phyloP scores from a whole-genome alignment of 2,888 invertebrate genomes.

The Dilophus febrilis region DNA sequence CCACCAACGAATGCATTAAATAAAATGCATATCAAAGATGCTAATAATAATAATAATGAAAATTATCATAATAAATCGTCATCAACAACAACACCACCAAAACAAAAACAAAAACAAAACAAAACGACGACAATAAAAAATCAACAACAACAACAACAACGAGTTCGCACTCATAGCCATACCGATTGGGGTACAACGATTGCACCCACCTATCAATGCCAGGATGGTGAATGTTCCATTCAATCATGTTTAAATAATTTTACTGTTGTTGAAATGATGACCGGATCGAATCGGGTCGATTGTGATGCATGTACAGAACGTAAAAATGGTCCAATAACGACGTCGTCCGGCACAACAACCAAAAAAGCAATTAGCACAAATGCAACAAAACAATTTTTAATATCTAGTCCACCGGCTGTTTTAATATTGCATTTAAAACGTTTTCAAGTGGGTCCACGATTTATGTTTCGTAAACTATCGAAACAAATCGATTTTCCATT shows the following conservation, averaged over 20 bases:
- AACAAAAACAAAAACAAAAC: constrained; percentile 2
- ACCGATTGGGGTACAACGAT: constrained; percentile 36
- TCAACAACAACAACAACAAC: constrained; percentile 13
- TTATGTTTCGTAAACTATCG: constrained; percentile 65
- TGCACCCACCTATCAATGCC: constrained; percentile 50
- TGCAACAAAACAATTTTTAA: constrained; percentile 68
- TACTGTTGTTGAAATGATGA: constrained; percentile 76
- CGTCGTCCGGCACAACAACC: constrained; percentile 17
- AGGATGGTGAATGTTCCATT: constrained; percentile 66
- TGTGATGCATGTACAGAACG: constrained; percentile 77
- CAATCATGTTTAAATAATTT: constrained; percentile 85
- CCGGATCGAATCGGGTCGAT: constrained; percentile 81
- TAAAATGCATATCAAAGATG: constrained; percentile 13
- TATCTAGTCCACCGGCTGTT: constrained; percentile 82
- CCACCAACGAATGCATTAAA: no score
- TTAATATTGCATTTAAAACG: constrained; percentile 89
- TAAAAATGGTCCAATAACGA: constrained; percentile 36
- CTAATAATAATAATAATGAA: no score
- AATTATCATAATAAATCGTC: neutral
- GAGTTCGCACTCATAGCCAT: constrained; percentile 26
- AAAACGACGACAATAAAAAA: neutral
- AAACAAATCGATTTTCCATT: constrained; percentile 77
- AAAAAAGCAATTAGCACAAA: constrained; percentile 63
- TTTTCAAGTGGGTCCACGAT: constrained; percentile 66
- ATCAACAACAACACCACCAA: constrained; percentile 4